These are phyloP conservation scores for Pardalotus punctatus DNA, from an alignment of 2,113 vertebrate genomes.

Conservation along the genomic window DNA sequence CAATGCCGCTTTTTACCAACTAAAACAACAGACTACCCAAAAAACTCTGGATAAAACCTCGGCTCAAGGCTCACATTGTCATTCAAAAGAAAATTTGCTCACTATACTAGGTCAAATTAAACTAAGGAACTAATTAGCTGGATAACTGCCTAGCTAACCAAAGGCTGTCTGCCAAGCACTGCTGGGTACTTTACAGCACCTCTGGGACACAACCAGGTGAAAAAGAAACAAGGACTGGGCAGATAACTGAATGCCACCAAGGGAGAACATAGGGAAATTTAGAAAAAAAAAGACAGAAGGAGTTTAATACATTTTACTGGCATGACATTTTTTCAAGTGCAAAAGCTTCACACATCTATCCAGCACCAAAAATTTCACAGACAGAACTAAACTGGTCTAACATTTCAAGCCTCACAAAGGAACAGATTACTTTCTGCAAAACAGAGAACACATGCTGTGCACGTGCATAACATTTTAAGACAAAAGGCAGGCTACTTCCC, in stretches of 20 bases:
- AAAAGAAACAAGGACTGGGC: background rate
- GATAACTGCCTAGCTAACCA: background rate
- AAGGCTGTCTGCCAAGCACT: background rate
- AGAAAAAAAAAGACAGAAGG: background rate
- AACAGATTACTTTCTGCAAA: background rate
- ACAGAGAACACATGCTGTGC: background rate
- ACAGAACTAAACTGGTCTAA: background rate
- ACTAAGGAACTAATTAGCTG: slow-evolving; percentile 5
- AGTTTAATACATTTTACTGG: background rate
- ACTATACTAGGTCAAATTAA: slow-evolving; percentile 53
- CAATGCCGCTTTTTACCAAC: background rate
- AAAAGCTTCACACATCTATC: background rate
- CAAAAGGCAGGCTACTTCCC: background rate
- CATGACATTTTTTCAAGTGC: background rate
- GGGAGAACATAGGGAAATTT: background rate
- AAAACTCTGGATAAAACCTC: background rate
- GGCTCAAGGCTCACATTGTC: background rate
- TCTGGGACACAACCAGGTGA: background rate
- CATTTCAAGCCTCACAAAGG: background rate
- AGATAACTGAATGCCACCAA: background rate
- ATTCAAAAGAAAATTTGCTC: background rate
- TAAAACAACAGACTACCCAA: background rate
- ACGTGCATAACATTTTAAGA: background rate
- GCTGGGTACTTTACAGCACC: background rate
- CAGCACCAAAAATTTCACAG: background rate